A percentile compares a stretch with the other conserved stretches of the same genome.
These are phyloP conservation scores for Mellilla xanthometata DNA, from an alignment of 2,888 invertebrate genomes.

Conservation along the genomic window DNA sequence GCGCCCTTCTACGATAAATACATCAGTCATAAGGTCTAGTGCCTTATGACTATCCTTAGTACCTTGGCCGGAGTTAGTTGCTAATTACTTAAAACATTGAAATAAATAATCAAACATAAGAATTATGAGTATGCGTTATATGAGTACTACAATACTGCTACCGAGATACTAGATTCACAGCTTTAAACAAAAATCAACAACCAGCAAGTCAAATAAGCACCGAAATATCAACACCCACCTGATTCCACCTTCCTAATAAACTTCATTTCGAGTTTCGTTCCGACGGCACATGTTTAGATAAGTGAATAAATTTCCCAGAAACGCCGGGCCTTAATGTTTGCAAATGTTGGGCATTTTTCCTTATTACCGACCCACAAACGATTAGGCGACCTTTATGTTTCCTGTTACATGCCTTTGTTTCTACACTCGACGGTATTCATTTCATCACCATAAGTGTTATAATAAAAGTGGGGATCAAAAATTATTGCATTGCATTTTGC, in stretches of 20 bases:
- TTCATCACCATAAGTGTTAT: slow-evolving; percentile 24
- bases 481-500: slow-evolving; percentile 9
- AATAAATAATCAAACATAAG: no score
- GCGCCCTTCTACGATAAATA: no score
- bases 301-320: slow-evolving; percentile 27
- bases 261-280: slow-evolving; percentile 12
- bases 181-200: no score
- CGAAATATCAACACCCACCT: slow-evolving; percentile 10
- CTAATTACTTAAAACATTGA: no score
- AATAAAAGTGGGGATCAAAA: slow-evolving; percentile 18
- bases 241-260: slow-evolving; percentile 15
- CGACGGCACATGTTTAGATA: slow-evolving; percentile 23
- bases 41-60: no score
- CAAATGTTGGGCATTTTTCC: slow-evolving; percentile 30
- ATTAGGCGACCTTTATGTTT: slow-evolving; percentile 33
- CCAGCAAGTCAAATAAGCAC: no score
- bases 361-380: slow-evolving; percentile 32
- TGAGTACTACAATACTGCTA: no score
- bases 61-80: no score
- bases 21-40: no score
- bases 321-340: slow-evolving; percentile 26
- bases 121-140: no score
- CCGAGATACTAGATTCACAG: no score
- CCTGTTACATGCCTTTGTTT: slow-evolving; percentile 28
- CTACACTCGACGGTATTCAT: slow-evolving; percentile 20